Evolutionary conservation across 2,797 vertebrate genomes (phyloP), one percentile per base, ranked within the genome.

Genomic region (Limosa lapponica): DNA sequence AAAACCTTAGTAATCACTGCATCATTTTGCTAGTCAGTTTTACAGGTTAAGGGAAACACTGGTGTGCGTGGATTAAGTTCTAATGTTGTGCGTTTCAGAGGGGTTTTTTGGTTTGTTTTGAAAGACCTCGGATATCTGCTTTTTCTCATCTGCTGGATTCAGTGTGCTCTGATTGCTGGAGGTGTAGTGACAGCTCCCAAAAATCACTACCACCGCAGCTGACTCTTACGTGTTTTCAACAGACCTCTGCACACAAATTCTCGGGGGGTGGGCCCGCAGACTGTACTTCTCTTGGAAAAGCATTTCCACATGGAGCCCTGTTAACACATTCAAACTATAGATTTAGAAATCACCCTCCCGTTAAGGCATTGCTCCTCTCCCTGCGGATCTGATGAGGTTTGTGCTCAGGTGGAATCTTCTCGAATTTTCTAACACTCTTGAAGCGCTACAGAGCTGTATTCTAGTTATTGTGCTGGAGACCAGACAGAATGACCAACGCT

Each of bases 401-500:
- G 41, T 3, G 32, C 70, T 95, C 43, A 67, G 58, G 79, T 46
- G 75, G 16, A 79, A 84, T 7, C 71, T 62, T 84, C 78, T 83
- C 16, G 20, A 34, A 59, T 79, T 78, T n/a, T 69, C 1, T 16
- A 69, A 83, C 74, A 43, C 78, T 92, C 87, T 91, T 88, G 30
- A 86, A 81, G 69, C 70, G 77, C 75, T 49, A 78, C 89, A 90
- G 81, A 85, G 72, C 66, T 87, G 61, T 82, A 93, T 95, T 93
- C 85, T 87, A 78, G 46, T 62, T 67, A 62, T 17, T 8, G 18
- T n/a, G 37, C 77, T 70, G 30, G 67, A 83, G 57, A 49, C 36
- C 34, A 39, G 36, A 59, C 12, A 62, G 73, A 72, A 72, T 16
- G 34, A 75, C 59, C 39, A 82, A 77, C n/a, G 16, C 54, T 12